phyloP scores from a whole-genome alignment of 2,888 invertebrate genomes.

The Tribolium freemani region DNA sequence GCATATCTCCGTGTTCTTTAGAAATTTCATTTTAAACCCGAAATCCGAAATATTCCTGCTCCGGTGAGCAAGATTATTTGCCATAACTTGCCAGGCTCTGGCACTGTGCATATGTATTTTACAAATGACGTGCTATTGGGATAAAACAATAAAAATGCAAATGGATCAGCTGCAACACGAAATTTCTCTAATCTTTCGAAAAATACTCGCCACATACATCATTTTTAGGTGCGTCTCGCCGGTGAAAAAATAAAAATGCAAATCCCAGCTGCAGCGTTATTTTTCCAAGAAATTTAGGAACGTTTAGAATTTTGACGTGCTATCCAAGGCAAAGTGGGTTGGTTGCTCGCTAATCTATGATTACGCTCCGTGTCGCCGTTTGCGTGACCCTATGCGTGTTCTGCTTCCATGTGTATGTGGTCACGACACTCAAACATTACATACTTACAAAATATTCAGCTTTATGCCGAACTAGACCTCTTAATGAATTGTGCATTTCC shows the following conservation, averaged over 20 bases:
- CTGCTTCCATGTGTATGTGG: slow-evolving; percentile 54
- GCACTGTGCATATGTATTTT: slow-evolving; percentile 35
- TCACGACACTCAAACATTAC: slow-evolving; percentile 61
- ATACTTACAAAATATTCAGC: slow-evolving; percentile 58
- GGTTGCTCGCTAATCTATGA: slow-evolving; percentile 60
- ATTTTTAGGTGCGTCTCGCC: not conserved
- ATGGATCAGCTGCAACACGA: slow-evolving; percentile 30
- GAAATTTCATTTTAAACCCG: slow-evolving; percentile 23
- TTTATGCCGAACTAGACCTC: slow-evolving; percentile 47
- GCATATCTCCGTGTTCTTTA: slow-evolving; percentile 28
- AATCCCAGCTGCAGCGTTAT: slow-evolving; percentile 32
- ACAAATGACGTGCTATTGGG: slow-evolving; percentile 32
- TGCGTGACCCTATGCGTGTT: slow-evolving; percentile 60
- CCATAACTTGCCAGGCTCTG: slow-evolving; percentile 28
- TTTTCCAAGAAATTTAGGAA: slow-evolving; percentile 40
- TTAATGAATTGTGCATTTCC: slow-evolving; percentile 54
- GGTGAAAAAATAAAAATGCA: slow-evolving; percentile 37
- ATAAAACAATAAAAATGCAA: slow-evolving; percentile 42
- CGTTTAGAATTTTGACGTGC: slow-evolving; percentile 40
- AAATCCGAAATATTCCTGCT: slow-evolving; percentile 29
- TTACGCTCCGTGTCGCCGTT: slow-evolving; percentile 59
- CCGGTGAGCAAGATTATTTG: slow-evolving; percentile 32
- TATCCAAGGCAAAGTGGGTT: slow-evolving; percentile 39
- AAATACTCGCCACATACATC: not conserved
- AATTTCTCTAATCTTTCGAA: slow-evolving; percentile 18